These are phyloP conservation scores for Ctenosaura bakeri DNA, from an alignment of 2,797 vertebrate species.

Conservation along the genomic window DNA sequence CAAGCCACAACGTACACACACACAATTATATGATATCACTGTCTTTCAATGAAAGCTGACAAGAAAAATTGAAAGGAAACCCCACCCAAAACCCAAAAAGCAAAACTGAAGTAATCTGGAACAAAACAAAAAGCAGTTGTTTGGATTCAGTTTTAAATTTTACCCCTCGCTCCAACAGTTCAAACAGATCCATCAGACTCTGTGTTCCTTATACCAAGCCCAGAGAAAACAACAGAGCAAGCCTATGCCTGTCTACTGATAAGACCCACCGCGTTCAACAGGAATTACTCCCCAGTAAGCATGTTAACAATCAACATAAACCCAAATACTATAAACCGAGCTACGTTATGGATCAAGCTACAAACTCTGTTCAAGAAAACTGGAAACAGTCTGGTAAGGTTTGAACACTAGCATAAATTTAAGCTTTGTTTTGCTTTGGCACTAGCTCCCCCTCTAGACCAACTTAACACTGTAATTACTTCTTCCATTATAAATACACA, in stretches of 20 bases:
- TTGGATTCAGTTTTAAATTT: neutral
- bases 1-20: neutral
- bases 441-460: slow-evolving; percentile 86
- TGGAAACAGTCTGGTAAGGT: slow-evolving; percentile 38
- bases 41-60: neutral
- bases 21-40: neutral
- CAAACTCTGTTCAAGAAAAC: slow-evolving; percentile 27
- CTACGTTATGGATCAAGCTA: neutral
- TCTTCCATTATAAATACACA: slow-evolving; percentile 64
- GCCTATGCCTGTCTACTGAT: no score
- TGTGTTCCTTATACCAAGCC: neutral
- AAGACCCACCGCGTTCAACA: neutral
- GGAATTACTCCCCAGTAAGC: neutral
- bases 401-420: slow-evolving; percentile 60
- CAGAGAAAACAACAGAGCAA: neutral
- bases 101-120: neutral
- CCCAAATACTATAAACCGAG: neutral
- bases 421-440: slow-evolving; percentile 78
- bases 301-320: neutral
- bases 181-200: neutral
- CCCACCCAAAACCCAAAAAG: neutral
- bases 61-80: neutral
- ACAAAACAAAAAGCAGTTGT: neutral
- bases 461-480: slow-evolving; percentile 63
- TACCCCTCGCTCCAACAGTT: neutral